A percentile compares a stretch with the other conserved stretches of the same genome.
phyloP scores from a whole-genome alignment of 2,888 invertebrate species.

The Biston betularia region DNA sequence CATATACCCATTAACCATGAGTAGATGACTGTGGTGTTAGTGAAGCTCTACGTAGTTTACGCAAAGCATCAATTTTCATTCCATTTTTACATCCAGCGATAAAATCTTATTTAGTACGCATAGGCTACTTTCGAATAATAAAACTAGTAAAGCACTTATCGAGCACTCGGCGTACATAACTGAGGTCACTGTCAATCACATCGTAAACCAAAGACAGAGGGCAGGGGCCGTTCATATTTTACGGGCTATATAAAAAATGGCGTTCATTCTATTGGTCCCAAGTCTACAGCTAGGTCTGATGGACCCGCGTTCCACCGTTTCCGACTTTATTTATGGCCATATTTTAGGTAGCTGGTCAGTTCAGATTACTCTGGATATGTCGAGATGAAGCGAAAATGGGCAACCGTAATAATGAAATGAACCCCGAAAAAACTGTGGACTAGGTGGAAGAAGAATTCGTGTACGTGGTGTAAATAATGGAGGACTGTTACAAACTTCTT shows the following conservation, averaged over 20 bases:
- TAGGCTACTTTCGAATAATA: constrained; percentile 35
- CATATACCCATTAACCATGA: not conserved
- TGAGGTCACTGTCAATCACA: constrained; percentile 62
- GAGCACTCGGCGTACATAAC: constrained; percentile 32
- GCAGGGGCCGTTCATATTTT: constrained; percentile 48
- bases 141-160: constrained; percentile 37
- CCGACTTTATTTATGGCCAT: constrained; percentile 34
- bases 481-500: not conserved
- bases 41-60: not conserved
- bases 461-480: not conserved
- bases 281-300: constrained; percentile 23
- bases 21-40: not conserved
- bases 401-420: constrained; percentile 7
- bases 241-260: constrained; percentile 47
- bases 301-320: constrained; percentile 25
- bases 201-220: constrained; percentile 53
- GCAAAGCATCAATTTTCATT: constrained; percentile 12
- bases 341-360: constrained; percentile 25
- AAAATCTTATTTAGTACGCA: constrained; percentile 37
- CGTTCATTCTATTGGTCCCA: constrained; percentile 36
- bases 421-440: not conserved
- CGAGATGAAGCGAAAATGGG: constrained; percentile 2
- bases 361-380: constrained; percentile 27
- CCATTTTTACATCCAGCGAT: constrained; percentile 28
- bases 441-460: not conserved